Evolutionary conservation across 2,888 invertebrate genomes (phyloP), one percentile per base, ranked within the genome.

Genomic region (Meandrusa payeni): DNA sequence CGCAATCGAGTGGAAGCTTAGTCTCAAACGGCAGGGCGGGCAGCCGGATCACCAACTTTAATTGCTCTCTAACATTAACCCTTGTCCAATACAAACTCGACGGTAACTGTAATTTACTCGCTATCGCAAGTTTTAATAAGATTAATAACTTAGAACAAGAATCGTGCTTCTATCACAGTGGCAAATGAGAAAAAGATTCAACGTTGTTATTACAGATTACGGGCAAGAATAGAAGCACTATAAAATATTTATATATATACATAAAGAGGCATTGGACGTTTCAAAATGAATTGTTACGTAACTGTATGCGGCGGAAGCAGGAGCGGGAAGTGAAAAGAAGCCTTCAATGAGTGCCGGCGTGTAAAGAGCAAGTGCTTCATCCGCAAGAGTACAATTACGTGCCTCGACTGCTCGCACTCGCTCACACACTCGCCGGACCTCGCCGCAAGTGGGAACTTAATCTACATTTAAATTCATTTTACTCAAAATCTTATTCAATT

Each of bases 51-150:
- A 20, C 5, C 26, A 19, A 37, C 26, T 37, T 37, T 37, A 26
- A 37, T 37, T 37, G 26, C 26, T 27, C 36, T 15, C 11, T 17
- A 24, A 36, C 26, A 26, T 37, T 19, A 37, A 19, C 17, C 26
- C 36, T 37, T 6, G 11, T 19, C n/a, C 39, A 13, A 23, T 29
- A 4, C 7, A 29, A 20, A 29, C 6, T 15, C 15, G 7, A 22
- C 13, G 22, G 12, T 2, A 9, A 6, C 10, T 22, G 38, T n/a
- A 10, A 12, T 9, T 36, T 22, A 23, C 23, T 33, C 24, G 15
- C n/a, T n/a, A n/a, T n/a, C n/a, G n/a, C n/a, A n/a, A n/a, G n/a
- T n/a, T n/a, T n/a, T n/a, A n/a, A n/a, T n/a, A n/a, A n/a, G n/a
- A n/a, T n/a, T n/a, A n/a, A n/a, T n/a, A n/a, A n/a, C n/a, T n/a